Conservation (phyloP, 1,140 invertebrate species). For the Stegodyphus dumicola region DNA sequence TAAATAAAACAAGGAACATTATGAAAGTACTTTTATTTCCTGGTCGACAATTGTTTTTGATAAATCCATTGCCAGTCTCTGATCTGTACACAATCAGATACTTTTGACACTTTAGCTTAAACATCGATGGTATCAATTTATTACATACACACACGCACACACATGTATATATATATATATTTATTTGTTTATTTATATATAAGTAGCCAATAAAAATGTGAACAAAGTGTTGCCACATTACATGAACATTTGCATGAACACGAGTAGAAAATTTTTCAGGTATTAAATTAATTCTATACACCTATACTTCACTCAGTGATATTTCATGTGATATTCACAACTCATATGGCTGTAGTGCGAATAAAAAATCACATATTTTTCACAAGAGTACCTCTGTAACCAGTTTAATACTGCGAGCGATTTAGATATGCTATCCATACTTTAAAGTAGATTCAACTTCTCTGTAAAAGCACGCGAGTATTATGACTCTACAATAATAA, state of each 20-base stretch:
- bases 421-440: too few relatives aligned
- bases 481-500: too few relatives aligned
- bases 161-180: slow-evolving; percentile 25
- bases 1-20: neutral
- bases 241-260: neutral
- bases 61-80: neutral
- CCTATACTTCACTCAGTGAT: slow-evolving; percentile 10
- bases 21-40: slow-evolving; percentile 54
- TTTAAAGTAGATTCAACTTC: too few relatives aligned
- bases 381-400: too few relatives aligned
- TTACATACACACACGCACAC: slow-evolving; percentile 3
- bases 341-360: neutral
- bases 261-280: slow-evolving; percentile 4
- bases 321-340: slow-evolving; percentile 17
- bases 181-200: slow-evolving; percentile 15
- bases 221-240: slow-evolving; percentile 10
- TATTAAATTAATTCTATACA: slow-evolving; percentile 41
- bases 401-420: too few relatives aligned
- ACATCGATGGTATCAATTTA: slow-evolving; percentile 32
- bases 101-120: slow-evolving; percentile 41
- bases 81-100: slow-evolving; percentile 27
- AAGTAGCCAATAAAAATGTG: slow-evolving; percentile 6
- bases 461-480: too few relatives aligned
- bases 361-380: neutral
- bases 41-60: neutral